Evolutionary conservation across 2,888 invertebrate species (phyloP).

Genomic region (Reticulitermes lucifugus): DNA sequence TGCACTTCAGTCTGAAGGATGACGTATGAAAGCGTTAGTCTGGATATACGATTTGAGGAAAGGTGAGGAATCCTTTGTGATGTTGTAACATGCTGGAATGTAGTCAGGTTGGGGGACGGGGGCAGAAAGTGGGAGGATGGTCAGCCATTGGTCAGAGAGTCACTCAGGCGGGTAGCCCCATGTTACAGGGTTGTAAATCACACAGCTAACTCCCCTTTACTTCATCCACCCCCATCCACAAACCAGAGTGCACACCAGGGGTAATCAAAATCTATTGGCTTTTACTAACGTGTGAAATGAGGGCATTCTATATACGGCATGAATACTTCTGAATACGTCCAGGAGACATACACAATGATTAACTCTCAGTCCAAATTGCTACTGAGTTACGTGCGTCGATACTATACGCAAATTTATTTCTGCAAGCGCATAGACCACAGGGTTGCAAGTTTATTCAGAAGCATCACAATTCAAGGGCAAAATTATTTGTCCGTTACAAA

Average conservation of each 20-base stretch:
- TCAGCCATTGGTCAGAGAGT: slow-evolving; percentile 30
- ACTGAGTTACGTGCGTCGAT: not conserved
- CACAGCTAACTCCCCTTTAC: slow-evolving; percentile 24
- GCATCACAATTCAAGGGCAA: too few relatives aligned
- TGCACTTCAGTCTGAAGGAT: too few relatives aligned
- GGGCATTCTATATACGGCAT: not conserved
- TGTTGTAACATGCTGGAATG: slow-evolving; percentile 22
- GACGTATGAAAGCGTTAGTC: not conserved
- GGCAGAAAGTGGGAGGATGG: slow-evolving; percentile 5
- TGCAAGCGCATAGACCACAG: too few relatives aligned
- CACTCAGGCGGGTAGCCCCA: slow-evolving; percentile 30
- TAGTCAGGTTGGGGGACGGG: not conserved
- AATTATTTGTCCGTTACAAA: too few relatives aligned
- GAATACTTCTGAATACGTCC: not conserved
- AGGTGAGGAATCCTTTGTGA: slow-evolving; percentile 29
- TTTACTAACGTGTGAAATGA: not conserved
- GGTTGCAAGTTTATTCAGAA: too few relatives aligned
- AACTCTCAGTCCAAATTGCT: not conserved
- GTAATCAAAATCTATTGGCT: slow-evolving; percentile 15
- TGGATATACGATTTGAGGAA: not conserved
- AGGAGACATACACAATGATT: too few relatives aligned
- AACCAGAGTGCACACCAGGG: slow-evolving; percentile 7
- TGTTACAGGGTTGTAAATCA: slow-evolving; percentile 40
- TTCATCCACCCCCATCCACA: not conserved
- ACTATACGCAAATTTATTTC: too few relatives aligned